Base-by-base conservation (phyloP, 2,113 vertebrate species). In the Anas platyrhynchos region DNA sequence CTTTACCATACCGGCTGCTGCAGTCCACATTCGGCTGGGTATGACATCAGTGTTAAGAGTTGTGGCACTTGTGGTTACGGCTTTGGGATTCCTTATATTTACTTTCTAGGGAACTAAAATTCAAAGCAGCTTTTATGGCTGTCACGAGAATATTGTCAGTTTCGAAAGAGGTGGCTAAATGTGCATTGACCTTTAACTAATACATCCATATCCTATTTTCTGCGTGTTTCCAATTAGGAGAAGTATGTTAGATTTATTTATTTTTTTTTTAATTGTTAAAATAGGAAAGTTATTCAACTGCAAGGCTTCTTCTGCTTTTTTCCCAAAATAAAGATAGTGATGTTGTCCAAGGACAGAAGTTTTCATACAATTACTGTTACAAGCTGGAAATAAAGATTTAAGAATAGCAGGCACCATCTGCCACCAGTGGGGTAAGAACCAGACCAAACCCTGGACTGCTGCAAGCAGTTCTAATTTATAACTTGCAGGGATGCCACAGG, bases 51-150 rank as follows among this genome's bases (percentile, higher is more conserved):
- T 76, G 77, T 80, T 82, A 92, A 82, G 71, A 85, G 25, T 87
- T 95, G 96, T 87, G 96, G 96, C 93, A 91, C 81, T 96, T 96
- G 96, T 93, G 96, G 96, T 96, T 94, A 87, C 0, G 0, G 88
- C 74, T 67, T 93, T 91, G 92, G 95, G 95, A 97, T 96, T 97
- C 93, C 83, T 96, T 95, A 85, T 95, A 89, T 93, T 96, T 96
- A 97, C 96, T 97, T 97, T 96, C 96, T 96, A 97, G 96, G 96
- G 96, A 97, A 97, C 96, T 96, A 96, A 97, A 95, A 96, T 97
- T 97, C 84, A 95, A 94, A 96, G 88, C 96, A 96, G 86, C 67
- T 96, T 97, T 96, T 92, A 96, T 83, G 83, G 91, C 94, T 92
- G 91, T 96, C 95, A 92, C 46, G 63, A 96, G 92, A 95, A 92